Evolutionary conservation across 2,113 vertebrate genomes (phyloP), one percentile per base, ranked within the genome.

Genomic region (Megaleporinus macrocephalus): DNA sequence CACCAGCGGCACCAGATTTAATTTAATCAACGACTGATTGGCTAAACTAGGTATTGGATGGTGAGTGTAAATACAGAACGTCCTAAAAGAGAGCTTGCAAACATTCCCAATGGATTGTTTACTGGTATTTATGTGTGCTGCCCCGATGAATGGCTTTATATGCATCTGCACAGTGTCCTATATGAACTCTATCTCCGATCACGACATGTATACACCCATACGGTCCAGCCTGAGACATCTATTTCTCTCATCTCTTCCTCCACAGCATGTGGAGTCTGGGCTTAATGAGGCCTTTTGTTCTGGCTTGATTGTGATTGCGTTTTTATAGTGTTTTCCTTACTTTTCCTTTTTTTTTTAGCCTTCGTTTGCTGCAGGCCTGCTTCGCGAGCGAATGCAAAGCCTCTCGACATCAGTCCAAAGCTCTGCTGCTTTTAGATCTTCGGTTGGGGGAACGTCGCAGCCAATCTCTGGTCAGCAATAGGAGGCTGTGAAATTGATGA

Each of bases 401-500:
- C 13, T 59, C 18, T 53, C 72, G 61, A 30, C 51, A 30, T 20
- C 78, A 33, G 55, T 81, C 83, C 73, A 71, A 73, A 65, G 44
- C 53, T 14, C 75, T 29, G 22, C 78, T 71, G 61, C 51, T 24
- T 10, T 15, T 2, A 14, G 62, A 26, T 47, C 74, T 74, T 71
- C 36, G 73, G 61, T 74, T 75, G 74, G 62, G 53, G 78, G 49
- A 78, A 74, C 4, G 26, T 72, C 33, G 61, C 15, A 68, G 0
- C 15, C 73, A 76, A 85, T 87, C 83, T 91, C 85, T 89, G 93
- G 91, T 93, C 93, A 93, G 88, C 79, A 85, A 81, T 82, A 79
- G 89, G 84, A 88, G 85, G 80, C 85, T 83, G 88, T 93, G 91
- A 93, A 93, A 88, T 86, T 94, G 93, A 94, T 93, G 90, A 93